Base-by-base conservation (phyloP, 2,888 invertebrate species). In the Philereme transversata region DNA sequence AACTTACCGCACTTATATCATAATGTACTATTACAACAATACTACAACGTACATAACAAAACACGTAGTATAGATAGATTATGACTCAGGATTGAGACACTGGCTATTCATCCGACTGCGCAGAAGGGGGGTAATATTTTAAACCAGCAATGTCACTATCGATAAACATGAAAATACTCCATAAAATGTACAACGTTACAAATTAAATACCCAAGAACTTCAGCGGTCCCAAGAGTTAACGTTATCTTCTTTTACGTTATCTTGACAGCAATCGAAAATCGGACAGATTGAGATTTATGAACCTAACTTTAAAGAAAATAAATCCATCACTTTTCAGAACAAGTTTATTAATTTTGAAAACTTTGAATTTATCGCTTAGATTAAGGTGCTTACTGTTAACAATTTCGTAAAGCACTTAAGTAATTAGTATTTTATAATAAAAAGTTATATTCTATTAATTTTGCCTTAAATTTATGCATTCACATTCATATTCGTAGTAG, bases 171-270 rank as follows among this genome's bases (percentile, higher is more conserved):
- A 22, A 22, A 22, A 22, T 41, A 9, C 4, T 5, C 10, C 43
- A 43, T 10, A 43, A 10, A 43, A 4, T 43, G 5, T n/a, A 38
- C 38, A 38, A 38, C 38, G 38, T 8, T 5, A 44, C n/a, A n/a
- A 44, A n/a, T 9, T 44, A n/a, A 44, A n/a, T 9, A 9, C 43
- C n/a, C 4, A 8, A 33, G 8, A 46, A 46, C 33, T 33, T 46
- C 22, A 33, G 7, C 22, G 46, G 33, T 46, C 33, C 46, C 5
- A 22, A 22, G 46, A 46, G 51, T 44, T 44, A 8, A 44, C 34
- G 22, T 44, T 51, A 43, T 43, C 51, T 51, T 44, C n/a, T n/a
- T n/a, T n/a, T n/a, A 44, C 34, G 22, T 44, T 51, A 43, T 43
- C 51, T 51, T 44, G 34, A 43, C 43, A 43, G 34, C 7, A 6